Evolutionary conservation across 2,888 invertebrate genomes (phyloP), one percentile per base, ranked within the genome.

Genomic region (Busseola fusca): DNA sequence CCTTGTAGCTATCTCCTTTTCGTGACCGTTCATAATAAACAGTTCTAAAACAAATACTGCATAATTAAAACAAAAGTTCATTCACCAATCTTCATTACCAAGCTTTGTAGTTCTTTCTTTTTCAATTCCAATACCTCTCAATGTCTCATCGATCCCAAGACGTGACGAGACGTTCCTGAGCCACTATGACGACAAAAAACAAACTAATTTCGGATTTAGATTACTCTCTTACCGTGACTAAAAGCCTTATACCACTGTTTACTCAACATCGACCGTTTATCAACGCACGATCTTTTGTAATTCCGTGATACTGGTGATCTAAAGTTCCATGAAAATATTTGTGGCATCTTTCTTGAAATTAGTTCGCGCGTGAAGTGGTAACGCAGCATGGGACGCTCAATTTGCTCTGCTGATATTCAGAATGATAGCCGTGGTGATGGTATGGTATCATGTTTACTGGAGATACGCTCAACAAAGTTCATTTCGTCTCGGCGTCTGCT

Each of bases 201-300:
- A 91, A 94, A 93, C 92, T 91, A 91, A 94, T 94, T 94, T 93
- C 88, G 91, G 91, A 91, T 92, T 93, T 91, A 90, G 92, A 93
- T 94, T 92, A 91, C 89, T 86, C 86, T 82, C 78, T 86, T 85
- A 91, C 90, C 93, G 93, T 93, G 89, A 90, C 94, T 82, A 90
- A 92, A 90, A 82, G 86, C 82, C 89, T 90, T 89, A 86, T 87
- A 89, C 74, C 89, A 90, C 89, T 94, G 92, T 95, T 94, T 94
- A 90, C 92, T 90, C 89, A 93, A 91, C 89, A 84, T 84, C 87
- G 86, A 85, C 82, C 90, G 87, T 91, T 93, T 94, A 92, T 94
- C 91, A 90, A 95, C 94, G 95, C 95, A 95, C 94, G 95, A 94
- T 90, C 90, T 67, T 89, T 63, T 81, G 76, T 83, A 87, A 89